Evolutionary conservation across 1,140 invertebrate species (phyloP).

Genomic region (Paramacrobiotus metropolitanus): DNA sequence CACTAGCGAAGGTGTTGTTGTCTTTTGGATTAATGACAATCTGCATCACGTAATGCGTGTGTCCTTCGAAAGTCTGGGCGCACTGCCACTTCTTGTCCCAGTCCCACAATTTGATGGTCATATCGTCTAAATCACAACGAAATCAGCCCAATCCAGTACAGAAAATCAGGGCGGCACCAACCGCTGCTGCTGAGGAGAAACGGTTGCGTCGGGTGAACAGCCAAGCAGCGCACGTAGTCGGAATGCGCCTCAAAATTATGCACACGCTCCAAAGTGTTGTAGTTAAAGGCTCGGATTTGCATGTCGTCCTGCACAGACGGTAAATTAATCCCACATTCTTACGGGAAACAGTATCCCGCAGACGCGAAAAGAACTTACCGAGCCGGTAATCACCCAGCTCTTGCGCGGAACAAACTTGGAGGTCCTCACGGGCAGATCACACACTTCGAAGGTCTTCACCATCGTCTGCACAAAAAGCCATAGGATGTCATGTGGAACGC

Average conservation of each 20-base stretch:
- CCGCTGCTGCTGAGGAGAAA: constrained; percentile 88
- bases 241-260: constrained; percentile 94
- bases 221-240: constrained; percentile 88
- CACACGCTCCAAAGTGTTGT: constrained; percentile 86
- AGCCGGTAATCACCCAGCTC: constrained; percentile 95
- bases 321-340: neutral
- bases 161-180: constrained; percentile 29
- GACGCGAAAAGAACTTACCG: constrained; percentile 85
- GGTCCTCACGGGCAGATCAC: constrained; percentile 78
- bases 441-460: constrained; percentile 85
- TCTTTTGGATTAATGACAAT: constrained; percentile 99
- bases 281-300: constrained; percentile 79
- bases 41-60: constrained; percentile 99
- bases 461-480: constrained; percentile 29
- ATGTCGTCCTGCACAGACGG: constrained; percentile 29
- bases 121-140: constrained; percentile 63
- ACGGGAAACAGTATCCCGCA: constrained; percentile 18
- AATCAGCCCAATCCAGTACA: neutral
- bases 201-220: constrained; percentile 87
- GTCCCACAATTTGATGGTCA: constrained; percentile 98
- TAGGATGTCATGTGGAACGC: no score
- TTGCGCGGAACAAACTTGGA: constrained; percentile 89
- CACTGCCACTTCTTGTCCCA: constrained; percentile 96
- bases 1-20: constrained; percentile 98
- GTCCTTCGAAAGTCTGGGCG: constrained; percentile 90